These are phyloP conservation scores for Callipepla squamata DNA, from an alignment of 2,113 vertebrate species.

Conservation along the genomic window DNA sequence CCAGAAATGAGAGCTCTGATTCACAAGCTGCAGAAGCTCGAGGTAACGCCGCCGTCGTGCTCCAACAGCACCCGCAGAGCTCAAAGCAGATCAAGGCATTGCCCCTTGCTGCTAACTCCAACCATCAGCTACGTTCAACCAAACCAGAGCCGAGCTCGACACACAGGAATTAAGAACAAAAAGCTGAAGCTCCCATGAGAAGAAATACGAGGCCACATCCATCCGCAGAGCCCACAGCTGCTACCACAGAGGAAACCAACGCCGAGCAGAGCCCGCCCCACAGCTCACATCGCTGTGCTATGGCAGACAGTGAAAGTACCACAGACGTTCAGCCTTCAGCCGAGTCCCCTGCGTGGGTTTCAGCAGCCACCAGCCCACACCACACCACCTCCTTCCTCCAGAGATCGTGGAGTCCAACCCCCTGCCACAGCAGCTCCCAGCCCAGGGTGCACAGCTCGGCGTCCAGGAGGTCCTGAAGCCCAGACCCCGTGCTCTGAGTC, in stretches of 20 bases:
- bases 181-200: background rate
- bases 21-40: background rate
- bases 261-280: background rate
- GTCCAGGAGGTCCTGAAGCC: background rate
- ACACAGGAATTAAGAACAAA: background rate
- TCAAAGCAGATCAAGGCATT: background rate
- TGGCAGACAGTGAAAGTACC: background rate
- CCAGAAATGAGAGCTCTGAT: background rate
- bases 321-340: background rate
- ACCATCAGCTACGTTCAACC: background rate
- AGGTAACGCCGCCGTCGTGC: background rate
- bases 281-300: background rate
- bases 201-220: background rate
- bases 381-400: too few species aligned
- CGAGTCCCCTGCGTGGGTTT: background rate
- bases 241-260: background rate
- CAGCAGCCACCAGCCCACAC: background rate
- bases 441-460: too few species aligned
- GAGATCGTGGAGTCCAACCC: too few species aligned
- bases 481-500: background rate
- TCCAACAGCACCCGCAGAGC: background rate
- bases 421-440: too few species aligned
- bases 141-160: background rate
- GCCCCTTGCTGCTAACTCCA: background rate
- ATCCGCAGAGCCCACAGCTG: background rate